phyloP scores from a whole-genome alignment of 2,113 vertebrate genomes.

The Gulo gulo region DNA sequence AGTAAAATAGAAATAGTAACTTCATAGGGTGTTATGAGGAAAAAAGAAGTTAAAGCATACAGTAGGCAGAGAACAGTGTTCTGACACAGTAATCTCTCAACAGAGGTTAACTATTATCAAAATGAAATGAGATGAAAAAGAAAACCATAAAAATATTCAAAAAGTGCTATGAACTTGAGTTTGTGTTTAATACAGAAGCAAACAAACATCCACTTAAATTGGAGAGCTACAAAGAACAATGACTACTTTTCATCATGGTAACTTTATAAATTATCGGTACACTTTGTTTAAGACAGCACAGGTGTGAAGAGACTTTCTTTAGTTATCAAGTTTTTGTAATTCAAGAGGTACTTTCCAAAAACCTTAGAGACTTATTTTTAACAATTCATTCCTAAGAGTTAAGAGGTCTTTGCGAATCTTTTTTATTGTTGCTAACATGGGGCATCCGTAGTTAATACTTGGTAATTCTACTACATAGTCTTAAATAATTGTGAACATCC shows the following conservation, averaged over 20 bases:
- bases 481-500: not conserved
- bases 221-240: not conserved
- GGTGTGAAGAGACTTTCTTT: not conserved
- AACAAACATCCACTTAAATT: not conserved
- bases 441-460: not conserved
- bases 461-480: not conserved
- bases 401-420: not conserved
- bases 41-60: not conserved
- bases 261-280: not conserved
- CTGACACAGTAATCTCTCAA: not conserved
- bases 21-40: not conserved
- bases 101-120: constrained; percentile 10
- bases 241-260: not conserved
- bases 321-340: constrained; percentile 10
- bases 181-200: constrained; percentile 5
- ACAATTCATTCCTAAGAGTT: constrained; percentile 20
- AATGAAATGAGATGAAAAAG: not conserved
- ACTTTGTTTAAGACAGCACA: not conserved
- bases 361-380: constrained; percentile 31
- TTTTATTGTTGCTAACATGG: not conserved
- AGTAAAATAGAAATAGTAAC: not conserved
- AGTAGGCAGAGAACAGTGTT: not conserved
- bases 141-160: not conserved
- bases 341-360: constrained; percentile 23
- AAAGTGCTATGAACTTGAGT: not conserved